phyloP scores from a whole-genome alignment of 1,140 invertebrate genomes.

The Stenopsyche tienmushanensis region DNA sequence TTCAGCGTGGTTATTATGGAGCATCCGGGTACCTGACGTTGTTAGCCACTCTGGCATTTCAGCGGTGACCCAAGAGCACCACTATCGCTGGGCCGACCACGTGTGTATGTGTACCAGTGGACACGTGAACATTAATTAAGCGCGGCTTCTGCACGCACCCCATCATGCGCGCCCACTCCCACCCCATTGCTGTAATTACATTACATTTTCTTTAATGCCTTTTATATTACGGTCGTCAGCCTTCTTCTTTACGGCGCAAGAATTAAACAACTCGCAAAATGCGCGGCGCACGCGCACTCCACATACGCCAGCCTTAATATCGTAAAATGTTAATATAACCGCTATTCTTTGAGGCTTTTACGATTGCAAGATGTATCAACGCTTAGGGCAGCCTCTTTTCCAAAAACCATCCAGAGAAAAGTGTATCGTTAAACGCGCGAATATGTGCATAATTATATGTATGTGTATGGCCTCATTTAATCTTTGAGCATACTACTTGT shows the following conservation, averaged over 20 bases:
- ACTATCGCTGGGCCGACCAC: too few species aligned
- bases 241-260: conserved; percentile 29
- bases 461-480: neutral
- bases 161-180: neutral
- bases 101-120: neutral
- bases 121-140: neutral
- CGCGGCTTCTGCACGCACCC: conserved; percentile 1
- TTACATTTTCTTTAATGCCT: conserved; percentile 34
- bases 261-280: conserved; percentile 23
- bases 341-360: conserved; percentile 17
- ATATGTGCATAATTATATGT: neutral
- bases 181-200: conserved; percentile 19
- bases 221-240: conserved; percentile 31
- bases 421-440: neutral
- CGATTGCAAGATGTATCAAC: conserved; percentile 12
- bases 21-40: too few species aligned
- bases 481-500: neutral
- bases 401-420: neutral
- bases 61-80: too few species aligned
- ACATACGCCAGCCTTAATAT: conserved; percentile 17
- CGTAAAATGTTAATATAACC: conserved; percentile 22
- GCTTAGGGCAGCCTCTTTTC: neutral
- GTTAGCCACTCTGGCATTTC: too few species aligned
- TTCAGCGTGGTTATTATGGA: too few species aligned
- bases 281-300: conserved; percentile 9